A percentile compares a stretch with the other conserved stretches of the same genome.
These are phyloP conservation scores for Cydia pomonella DNA, from an alignment of 1,140 invertebrate species.

Conservation along the genomic window DNA sequence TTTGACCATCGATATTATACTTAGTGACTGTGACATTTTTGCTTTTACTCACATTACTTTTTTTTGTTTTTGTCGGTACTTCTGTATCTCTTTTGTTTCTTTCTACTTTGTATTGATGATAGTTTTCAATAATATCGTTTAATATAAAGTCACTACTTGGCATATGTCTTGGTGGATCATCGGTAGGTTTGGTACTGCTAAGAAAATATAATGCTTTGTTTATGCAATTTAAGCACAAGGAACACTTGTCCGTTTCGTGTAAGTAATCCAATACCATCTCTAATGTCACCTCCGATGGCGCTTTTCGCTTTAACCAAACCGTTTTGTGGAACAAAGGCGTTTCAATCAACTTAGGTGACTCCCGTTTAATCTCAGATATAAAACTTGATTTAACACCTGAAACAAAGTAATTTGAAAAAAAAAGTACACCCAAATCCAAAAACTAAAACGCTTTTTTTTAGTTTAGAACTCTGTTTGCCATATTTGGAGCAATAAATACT, in stretches of 20 bases:
- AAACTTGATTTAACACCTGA: not conserved
- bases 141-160: not conserved
- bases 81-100: conserved; percentile 28
- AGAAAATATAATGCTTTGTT: not conserved
- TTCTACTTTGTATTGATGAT: not conserved
- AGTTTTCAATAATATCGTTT: conserved; percentile 39
- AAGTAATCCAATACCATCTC: not conserved
- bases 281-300: conserved; percentile 12
- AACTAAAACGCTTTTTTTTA: not conserved
- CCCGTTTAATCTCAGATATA: not conserved
- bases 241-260: not conserved
- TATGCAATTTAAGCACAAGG: not conserved
- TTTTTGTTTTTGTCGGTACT: conserved; percentile 40
- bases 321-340: conserved; percentile 40
- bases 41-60: conserved; percentile 43
- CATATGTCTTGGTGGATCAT: not conserved
- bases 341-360: conserved; percentile 33
- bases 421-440: not conserved
- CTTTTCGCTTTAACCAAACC: conserved; percentile 44
- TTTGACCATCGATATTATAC: conserved; percentile 53
- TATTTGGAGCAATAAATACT: too few relatives aligned
- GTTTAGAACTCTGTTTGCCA: too few relatives aligned
- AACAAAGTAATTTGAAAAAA: not conserved
- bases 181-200: not conserved
- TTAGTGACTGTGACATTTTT: conserved; percentile 55